Base-by-base conservation (phyloP, 2,888 invertebrate species). In the Morpho achilles region DNA sequence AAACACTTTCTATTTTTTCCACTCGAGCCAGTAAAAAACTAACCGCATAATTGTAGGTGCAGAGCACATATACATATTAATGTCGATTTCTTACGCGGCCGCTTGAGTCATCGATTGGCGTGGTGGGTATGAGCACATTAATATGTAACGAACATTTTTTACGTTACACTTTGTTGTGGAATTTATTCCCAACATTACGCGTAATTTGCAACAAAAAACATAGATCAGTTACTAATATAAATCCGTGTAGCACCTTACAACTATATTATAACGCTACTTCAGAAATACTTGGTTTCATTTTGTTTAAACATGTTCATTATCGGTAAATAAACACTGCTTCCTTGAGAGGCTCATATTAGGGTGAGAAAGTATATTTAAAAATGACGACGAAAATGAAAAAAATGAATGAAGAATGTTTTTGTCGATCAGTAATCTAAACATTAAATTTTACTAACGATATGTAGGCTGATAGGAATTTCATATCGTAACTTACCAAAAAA, bases 211-310 rank as follows among this genome's bases (percentile, higher is more conserved):
- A 46, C 42, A 54, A 59, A 58, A 58, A 59, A 4, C 46, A 54
- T 47, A 54, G 54, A 59, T 59, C 58, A 50, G 53, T 59, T 59
- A 59, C 58, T 54, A 45, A 54, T 59, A 47, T 42, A 42, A 59
- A 47, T 23, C 41, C 52, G 43, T 57, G 43, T 51, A 43, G 43
- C 23, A 43, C 32, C 51, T 32, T 16, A 41, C 22, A 22, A 40
- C 8, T 50, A 41, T 41, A 16, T 40, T 16, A 10, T 16, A 8
- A 32, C 32, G 32, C 5, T 32, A 32, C 32, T 32, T 42, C 50
- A 23, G 22, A 41, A 43, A 51, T 51, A 43, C 42, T 42, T 49
- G 42, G 22, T 42, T 42, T 3, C 3, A 5, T 32, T 32, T 32
- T 32, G 3, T 32, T 32, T 32, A 5, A 5, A 32, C 32, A 32